Evolutionary conservation across 1,140 invertebrate species (phyloP), one percentile per base, ranked within the genome.

Genomic region (Drosophila kepulauana): DNA sequence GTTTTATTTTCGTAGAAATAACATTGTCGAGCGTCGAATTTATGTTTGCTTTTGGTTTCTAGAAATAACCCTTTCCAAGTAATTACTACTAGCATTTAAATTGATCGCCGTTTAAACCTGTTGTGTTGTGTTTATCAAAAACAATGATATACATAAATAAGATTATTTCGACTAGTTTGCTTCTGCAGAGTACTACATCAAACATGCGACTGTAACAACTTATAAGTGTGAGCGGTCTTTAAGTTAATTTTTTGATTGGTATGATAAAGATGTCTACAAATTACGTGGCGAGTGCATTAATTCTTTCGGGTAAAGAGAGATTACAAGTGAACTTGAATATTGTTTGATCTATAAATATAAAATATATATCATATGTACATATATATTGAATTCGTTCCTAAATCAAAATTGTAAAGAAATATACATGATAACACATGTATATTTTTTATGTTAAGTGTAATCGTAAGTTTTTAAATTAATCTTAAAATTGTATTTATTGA

Each of bases 101-200:
- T 54, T 54, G 51, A 33, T 54, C 28, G 28, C 11, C 6, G n/a
- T 3, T 54, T 54, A 15, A 33, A 54, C n/a, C n/a, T 33, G 13
- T 6, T 13, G 20, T 25, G 20, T 25, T 38, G 28, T 33, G 13
- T 30, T 54, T 54, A 54, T 54, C 51, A 54, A 33, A 33, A 8
- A 11, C 35, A 38, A 38, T 1, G 33, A 54, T 54, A 54, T 30
- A 13, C 5, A 54, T 33, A 54, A 13, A 54, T 33, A n/a, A n/a
- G 25, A 33, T 54, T 33, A 7, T 8, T 35, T 54, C 5, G 20
- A 43, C 41, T 43, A 43, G 41, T 43, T 43, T 43, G n/a, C 15
- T 43, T 5, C 2, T 13, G 38, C 3, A n/a, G 1, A 4, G 41
- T 43, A 43, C 11, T 43, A 43, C n/a, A 43, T 43, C n/a, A 43